Conservation (phyloP, 2,888 invertebrate genomes). For the Drosophila nr. perissopoda region DNA sequence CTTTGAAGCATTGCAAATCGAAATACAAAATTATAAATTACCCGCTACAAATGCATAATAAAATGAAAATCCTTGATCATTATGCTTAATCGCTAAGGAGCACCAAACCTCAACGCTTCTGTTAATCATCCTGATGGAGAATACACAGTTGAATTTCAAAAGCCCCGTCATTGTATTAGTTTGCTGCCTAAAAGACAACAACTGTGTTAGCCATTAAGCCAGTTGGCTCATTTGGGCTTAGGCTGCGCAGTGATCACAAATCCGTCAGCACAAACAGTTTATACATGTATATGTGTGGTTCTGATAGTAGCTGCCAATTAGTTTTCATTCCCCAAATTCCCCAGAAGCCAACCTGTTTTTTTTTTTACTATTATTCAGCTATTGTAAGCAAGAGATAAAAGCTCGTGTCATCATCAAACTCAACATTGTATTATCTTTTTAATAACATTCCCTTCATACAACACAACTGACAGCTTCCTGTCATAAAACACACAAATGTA, state of each 20-base stretch:
- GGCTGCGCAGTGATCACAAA: background rate
- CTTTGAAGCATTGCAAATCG: background rate
- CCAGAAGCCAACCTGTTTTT: background rate
- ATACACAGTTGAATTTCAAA: background rate
- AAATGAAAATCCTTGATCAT: rapidly evolving
- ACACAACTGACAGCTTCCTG: conserved; percentile 73
- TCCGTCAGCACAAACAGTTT: conserved; percentile 2
- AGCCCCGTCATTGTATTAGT: background rate
- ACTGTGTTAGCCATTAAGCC: background rate
- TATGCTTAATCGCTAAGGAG: background rate
- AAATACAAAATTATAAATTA: background rate
- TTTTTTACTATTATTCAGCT: conserved; percentile 11
- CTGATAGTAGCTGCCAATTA: background rate
- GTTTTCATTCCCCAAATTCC: background rate
- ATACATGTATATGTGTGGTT: background rate
- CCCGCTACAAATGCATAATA: background rate
- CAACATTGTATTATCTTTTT: conserved; percentile 65
- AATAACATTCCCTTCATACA: conserved; percentile 58
- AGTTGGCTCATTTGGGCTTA: background rate
- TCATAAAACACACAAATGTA: conserved; percentile 64
- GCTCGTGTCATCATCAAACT: conserved; percentile 40
- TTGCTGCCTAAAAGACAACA: background rate
- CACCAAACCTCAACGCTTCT: background rate
- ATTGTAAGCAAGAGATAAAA: conserved; percentile 57
- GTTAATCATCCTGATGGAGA: background rate